Evolutionary conservation across 2,113 vertebrate genomes (phyloP), one percentile per base, ranked within the genome.

Genomic region (Anhinga rufa): DNA sequence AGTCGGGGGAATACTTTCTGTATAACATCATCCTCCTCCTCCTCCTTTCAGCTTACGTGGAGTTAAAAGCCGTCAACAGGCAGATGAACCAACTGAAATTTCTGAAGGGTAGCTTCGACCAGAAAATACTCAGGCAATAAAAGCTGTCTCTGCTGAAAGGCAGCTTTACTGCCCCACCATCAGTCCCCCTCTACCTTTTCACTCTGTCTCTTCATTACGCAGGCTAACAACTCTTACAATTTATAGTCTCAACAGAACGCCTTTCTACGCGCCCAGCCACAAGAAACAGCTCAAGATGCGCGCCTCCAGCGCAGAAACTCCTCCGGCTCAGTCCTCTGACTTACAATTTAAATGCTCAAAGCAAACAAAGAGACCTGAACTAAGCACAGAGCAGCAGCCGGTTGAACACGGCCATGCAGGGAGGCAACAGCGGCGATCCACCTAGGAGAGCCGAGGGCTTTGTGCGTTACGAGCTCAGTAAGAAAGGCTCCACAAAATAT

Each of bases 241-340:
- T 84, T n/a, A 29, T 29, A 38, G 79, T 15, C 57, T 82, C n/a
- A 36, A 64, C 48, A 21, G 7, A 58, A 62, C 7, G 25, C 11
- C 38, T 88, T 55, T 22, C 28, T 9, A 60, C 7, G 19, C 55
- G 38, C 68, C 5, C 5, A 1, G 0, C 18, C 32, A 46, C 34
- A 79, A 46, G 34, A 80, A 80, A 46, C 14, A 8, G 24, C 54
- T 62, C 48, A 28, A 86, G 48, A 71, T 4, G 17, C 54, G 29
- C 0, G 0, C 7, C 32, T 74, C 49, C 77, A 77, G 44, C 7
- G 5, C 29, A 61, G n/a, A 68, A 48, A 15, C 64, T 19, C 44
- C 44, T 62, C 32, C 65, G 76, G 57, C 22, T 62, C 31, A 52
- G 46, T 26, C 44, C 49, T 46, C 57, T 5, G 54, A 74, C 12